Base-by-base conservation (phyloP, 2,888 invertebrate genomes). In the Oxycera nigricornis region DNA sequence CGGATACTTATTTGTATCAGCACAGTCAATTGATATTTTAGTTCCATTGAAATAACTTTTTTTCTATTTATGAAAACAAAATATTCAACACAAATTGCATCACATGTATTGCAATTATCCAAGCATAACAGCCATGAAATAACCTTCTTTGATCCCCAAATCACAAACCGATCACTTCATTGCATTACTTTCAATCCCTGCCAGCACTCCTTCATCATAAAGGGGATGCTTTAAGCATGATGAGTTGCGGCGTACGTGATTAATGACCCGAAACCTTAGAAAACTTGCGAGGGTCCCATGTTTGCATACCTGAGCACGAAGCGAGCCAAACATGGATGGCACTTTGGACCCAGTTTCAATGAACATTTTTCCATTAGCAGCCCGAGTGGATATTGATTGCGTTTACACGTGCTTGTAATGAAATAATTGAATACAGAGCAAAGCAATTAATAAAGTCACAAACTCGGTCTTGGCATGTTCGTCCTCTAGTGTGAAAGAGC, bases 381-480 rank as follows among this genome's bases (percentile, higher is more conserved):
- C 26, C 46, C 68, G 4, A 50, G 11, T 26, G 68, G 50, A 50
- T 68, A 68, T 68, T 68, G 68, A 68, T 68, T 50, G 50, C 68
- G 17, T 50, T 50, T 50, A 31, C 70, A 70, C 70, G 70, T 70
- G 55, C n/a, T 31, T 24, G 31, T 14, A 35, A 31, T 14, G 41
- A 65, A 41, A 65, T 65, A 65, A 65, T 65, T 65, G 39, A 65
- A 65, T 24, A 14, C 11, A 17, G 41, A 39, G 41, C 65, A n/a
- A 59, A 65, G 41, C 65, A 65, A 65, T 41, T 65, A 65, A 65
- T 65, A 46, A 46, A 46, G 17, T 7, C n/a, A 46, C 46, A 46
- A 14, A 46, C 3, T 3, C 46, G 46, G 7, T 35, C 7, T 11
- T 6, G 35, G 6, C 35, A 35, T 11, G 35, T 11, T 35, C 6